These are phyloP conservation scores for Nyctereutes procyonoides DNA, from an alignment of 2,113 vertebrate genomes.

Conservation along the genomic window DNA sequence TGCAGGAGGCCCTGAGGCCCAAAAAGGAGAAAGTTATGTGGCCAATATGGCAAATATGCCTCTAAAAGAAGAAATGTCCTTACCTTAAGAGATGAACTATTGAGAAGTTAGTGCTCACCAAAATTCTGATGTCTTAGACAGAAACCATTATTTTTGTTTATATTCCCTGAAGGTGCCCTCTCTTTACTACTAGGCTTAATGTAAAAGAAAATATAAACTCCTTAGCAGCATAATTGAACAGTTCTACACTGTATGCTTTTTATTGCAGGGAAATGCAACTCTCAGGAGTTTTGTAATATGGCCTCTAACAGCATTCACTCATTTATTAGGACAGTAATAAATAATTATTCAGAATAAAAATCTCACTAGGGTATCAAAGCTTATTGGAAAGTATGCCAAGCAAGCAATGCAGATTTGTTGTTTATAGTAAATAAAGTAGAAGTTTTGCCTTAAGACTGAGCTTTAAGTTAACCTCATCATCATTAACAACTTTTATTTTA, in stretches of 20 bases:
- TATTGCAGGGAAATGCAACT: not conserved
- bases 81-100: not conserved
- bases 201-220: constrained; percentile 39
- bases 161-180: not conserved
- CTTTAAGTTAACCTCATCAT: constrained; percentile 31
- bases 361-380: constrained; percentile 4
- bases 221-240: not conserved
- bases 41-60: not conserved
- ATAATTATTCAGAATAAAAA: constrained; percentile 18
- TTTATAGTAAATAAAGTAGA: not conserved
- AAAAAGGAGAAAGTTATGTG: constrained; percentile 55
- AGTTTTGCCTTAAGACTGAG: not conserved
- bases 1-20: constrained; percentile 56
- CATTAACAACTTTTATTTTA: not conserved
- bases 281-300: not conserved
- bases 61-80: constrained; percentile 44
- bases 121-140: constrained; percentile 41
- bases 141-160: not conserved
- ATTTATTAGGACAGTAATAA: constrained; percentile 23
- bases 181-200: not conserved
- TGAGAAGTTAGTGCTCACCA: not conserved
- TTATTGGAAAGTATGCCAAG: constrained; percentile 32
- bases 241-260: not conserved
- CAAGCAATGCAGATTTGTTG: not conserved
- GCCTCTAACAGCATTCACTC: not conserved